Evolutionary conservation across 2,888 invertebrate species (phyloP).

Genomic region (Timema cristinae): DNA sequence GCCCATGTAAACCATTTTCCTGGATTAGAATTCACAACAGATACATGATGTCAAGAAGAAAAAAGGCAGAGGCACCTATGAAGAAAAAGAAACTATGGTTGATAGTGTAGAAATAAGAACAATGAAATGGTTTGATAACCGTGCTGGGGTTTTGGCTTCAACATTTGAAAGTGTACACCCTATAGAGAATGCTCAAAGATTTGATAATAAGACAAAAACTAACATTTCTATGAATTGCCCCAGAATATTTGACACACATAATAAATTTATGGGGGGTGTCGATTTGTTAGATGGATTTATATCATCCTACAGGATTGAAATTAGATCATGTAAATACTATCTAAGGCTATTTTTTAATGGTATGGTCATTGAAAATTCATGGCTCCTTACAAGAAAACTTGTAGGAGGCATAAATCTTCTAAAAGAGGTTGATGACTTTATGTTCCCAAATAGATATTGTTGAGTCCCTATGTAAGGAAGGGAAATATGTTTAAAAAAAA

Average conservation of each 20-base stretch:
- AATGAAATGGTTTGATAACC: conserved; percentile 17
- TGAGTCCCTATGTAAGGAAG: background rate
- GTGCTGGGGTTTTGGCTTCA: background rate
- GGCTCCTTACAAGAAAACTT: conserved; percentile 19
- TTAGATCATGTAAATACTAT: conserved; percentile 19
- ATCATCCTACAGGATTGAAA: conserved; percentile 21
- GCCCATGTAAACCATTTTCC: background rate
- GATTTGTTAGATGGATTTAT: conserved; percentile 22
- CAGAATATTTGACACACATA: background rate
- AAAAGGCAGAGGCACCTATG: conserved; percentile 16
- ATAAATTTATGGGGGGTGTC: conserved; percentile 17
- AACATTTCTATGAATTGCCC: background rate
- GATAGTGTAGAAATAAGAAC: conserved; percentile 8
- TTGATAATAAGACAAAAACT: background rate
- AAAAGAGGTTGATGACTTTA: background rate
- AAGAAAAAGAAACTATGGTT: conserved; percentile 12
- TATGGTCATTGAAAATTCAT: conserved; percentile 21
- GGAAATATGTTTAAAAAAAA: conserved; percentile 1
- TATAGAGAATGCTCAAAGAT: background rate
- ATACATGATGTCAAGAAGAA: conserved; percentile 6
- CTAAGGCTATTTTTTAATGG: conserved; percentile 22
- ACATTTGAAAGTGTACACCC: conserved; percentile 11
- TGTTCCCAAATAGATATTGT: background rate
- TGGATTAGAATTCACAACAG: background rate
- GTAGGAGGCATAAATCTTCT: background rate